Conservation (phyloP, 2,888 invertebrate genomes). For the Oxyteleia sp. region DNA sequence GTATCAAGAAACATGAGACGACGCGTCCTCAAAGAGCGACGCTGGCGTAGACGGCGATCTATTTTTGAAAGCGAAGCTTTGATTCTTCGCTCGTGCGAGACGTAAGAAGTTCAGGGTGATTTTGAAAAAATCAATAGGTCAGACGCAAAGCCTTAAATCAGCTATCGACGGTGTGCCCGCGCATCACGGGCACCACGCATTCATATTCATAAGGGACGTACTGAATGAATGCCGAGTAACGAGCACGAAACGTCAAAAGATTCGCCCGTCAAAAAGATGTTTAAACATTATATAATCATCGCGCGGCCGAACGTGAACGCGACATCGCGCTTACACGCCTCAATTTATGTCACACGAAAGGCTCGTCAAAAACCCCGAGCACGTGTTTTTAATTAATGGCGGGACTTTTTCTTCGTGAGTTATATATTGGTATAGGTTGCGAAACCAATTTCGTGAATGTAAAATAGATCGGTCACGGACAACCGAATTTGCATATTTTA, state of each 20-base stretch:
- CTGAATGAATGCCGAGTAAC: slow-evolving; percentile 29
- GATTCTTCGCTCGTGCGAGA: slow-evolving; percentile 51
- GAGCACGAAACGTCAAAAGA: slow-evolving; percentile 22
- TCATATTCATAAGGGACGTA: slow-evolving; percentile 39
- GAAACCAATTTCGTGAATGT: slow-evolving; percentile 25
- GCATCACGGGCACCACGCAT: neutral
- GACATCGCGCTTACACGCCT: slow-evolving; percentile 21
- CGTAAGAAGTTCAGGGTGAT: slow-evolving; percentile 62
- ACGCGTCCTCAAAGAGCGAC: slow-evolving; percentile 46
- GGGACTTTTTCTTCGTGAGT: slow-evolving; percentile 18
- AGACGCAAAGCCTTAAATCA: slow-evolving; percentile 3
- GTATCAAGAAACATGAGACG: neutral
- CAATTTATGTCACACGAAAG: slow-evolving; percentile 31
- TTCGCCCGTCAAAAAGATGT: slow-evolving; percentile 19
- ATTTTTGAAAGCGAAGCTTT: slow-evolving; percentile 55
- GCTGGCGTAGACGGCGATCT: slow-evolving; percentile 55
- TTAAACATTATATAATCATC: slow-evolving; percentile 32
- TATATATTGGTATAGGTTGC: slow-evolving; percentile 24
- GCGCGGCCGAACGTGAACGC: slow-evolving; percentile 11
- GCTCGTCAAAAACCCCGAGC: slow-evolving; percentile 27
- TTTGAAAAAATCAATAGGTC: slow-evolving; percentile 45
- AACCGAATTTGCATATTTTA: slow-evolving; percentile 30
- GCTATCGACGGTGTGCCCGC: neutral
- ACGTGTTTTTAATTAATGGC: slow-evolving; percentile 46
- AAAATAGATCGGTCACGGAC: slow-evolving; percentile 5